These are phyloP conservation scores for Baryphthengus martii DNA, from an alignment of 2,113 vertebrate species.

Conservation along the genomic window DNA sequence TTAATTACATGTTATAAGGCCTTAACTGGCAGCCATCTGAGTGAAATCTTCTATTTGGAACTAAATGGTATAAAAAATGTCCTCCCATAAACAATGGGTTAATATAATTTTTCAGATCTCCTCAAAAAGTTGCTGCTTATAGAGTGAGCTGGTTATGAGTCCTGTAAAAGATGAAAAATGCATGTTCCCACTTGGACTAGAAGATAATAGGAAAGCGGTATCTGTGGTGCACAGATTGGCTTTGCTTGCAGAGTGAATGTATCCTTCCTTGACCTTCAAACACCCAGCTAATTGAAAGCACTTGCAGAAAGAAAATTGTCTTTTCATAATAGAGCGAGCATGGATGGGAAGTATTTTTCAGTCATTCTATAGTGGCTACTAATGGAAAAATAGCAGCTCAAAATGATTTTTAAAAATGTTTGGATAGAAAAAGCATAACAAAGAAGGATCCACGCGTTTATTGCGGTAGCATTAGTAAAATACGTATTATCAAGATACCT, in stretches of 20 bases:
- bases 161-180: neutral
- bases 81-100: neutral
- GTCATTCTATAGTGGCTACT: neutral
- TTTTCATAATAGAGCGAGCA: neutral
- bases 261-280: neutral
- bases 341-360: neutral
- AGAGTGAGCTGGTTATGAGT: neutral
- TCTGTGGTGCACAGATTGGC: neutral
- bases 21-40: neutral
- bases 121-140: neutral
- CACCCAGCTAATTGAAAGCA: neutral
- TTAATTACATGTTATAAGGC: neutral
- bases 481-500: neutral
- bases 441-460: neutral
- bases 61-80: neutral
- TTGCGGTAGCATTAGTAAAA: neutral
- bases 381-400: neutral
- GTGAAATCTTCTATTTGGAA: neutral
- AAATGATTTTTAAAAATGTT: neutral
- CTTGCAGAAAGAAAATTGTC: neutral
- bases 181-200: neutral
- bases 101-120: neutral
- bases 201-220: neutral
- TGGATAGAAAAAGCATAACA: neutral
- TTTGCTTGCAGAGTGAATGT: accelerated